Base-by-base conservation (phyloP, 2,797 vertebrate species). In the Coranthus polyacanthus region DNA sequence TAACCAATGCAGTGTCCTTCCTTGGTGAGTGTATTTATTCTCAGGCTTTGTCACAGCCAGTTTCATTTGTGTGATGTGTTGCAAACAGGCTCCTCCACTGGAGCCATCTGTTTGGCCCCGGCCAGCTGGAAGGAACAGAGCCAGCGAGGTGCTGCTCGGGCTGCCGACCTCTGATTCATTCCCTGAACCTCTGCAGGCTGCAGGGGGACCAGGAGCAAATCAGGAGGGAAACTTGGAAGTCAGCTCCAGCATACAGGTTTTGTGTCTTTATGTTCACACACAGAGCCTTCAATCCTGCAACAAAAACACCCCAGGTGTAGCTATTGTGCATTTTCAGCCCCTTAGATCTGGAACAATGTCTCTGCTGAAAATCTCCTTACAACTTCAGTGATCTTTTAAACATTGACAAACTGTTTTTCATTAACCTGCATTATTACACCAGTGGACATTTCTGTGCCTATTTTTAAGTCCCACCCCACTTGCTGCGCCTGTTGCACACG, bases 1-100 rank as follows among this genome's bases (percentile, higher is more conserved):
- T 66, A 57, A 75, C 58, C 69, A 21, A 59, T 46, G 54, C 37
- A 32, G 59, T 17, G 69, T 47, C 56, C 54, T 67, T 75, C 62
- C 37, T 44, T 51, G 55, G 67, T 83, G 66, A 53, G 45, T 61
- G 44, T n/a, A n/a, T 89, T 86, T 84, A 64, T 62, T 82, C 71
- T 71, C 59, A 66, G 49, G 79, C 51, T 78, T 81, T 68, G 74
- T 78, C 63, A 52, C n/a, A 34, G 83, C 37, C 75, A 68, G 72
- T 66, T 86, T 45, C 59, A 52, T 29, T 41, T 56, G 43, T 12
- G 37, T 44, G n/a, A 47, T 45, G 45, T 59, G 59, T 37, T 63
- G 57, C 56, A 71, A 56, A 62, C 54, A 37, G 43, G n/a, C 21
- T 70, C 75, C 45, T 36, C 45, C 26, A 29, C 26, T 47, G 50